These are phyloP conservation scores for Sceliomorpha sp. DNA, from an alignment of 2,888 invertebrate genomes.

Conservation along the genomic window DNA sequence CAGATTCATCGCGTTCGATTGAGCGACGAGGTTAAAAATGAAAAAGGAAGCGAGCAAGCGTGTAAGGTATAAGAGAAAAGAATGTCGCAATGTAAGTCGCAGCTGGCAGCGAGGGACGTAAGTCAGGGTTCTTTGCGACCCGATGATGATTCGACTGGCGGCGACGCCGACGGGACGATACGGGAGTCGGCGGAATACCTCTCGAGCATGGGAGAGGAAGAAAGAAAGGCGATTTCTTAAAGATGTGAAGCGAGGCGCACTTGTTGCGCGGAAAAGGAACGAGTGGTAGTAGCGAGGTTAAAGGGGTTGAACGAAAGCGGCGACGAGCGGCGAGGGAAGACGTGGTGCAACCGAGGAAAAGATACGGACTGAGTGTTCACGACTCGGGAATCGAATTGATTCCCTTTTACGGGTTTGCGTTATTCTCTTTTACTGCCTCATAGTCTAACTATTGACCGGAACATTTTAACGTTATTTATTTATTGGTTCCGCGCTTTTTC, in stretches of 20 bases:
- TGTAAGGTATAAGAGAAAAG: constrained; percentile 25
- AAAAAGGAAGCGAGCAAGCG: constrained; percentile 21
- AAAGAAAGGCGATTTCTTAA: constrained; percentile 68
- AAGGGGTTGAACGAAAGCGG: constrained; percentile 57
- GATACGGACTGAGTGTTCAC: constrained; percentile 58
- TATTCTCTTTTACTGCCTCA: constrained; percentile 69
- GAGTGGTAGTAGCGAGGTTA: constrained; percentile 53
- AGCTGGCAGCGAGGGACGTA: constrained; percentile 44
- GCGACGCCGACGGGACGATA: constrained; percentile 18
- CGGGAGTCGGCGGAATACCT: constrained; percentile 37
- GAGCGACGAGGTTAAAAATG: constrained; percentile 43
- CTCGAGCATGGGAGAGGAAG: constrained; percentile 29
- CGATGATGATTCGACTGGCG: constrained; percentile 43
- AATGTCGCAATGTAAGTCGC: constrained; percentile 46
- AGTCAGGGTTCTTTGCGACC: constrained; percentile 34
- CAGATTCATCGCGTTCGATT: constrained; percentile 50
- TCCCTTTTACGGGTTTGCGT: constrained; percentile 75
- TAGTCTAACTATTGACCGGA: constrained; percentile 68
- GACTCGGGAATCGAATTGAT: constrained; percentile 77
- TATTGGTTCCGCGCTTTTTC: constrained; percentile 60
- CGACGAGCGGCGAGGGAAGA: constrained; percentile 37
- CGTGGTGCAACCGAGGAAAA: constrained; percentile 53
- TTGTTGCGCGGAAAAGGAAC: constrained; percentile 74
- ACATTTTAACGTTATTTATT: constrained; percentile 66
- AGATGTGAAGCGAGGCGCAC: constrained; percentile 75